phyloP scores from a whole-genome alignment of 2,113 vertebrate genomes.

The Ahaetulla prasina region DNA sequence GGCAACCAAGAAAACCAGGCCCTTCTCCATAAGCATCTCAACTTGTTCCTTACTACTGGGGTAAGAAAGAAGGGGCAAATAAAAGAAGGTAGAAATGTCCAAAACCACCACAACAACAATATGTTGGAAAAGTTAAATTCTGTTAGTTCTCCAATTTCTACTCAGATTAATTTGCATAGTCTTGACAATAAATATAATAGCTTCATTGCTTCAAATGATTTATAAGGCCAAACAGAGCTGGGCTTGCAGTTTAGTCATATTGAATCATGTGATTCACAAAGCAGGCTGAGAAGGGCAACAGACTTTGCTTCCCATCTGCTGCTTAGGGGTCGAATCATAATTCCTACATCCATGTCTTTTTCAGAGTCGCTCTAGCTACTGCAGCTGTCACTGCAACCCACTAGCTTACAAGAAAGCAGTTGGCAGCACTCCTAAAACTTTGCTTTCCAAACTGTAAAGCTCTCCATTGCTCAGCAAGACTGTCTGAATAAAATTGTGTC shows the following conservation, averaged over 20 bases:
- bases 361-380: background rate
- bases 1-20: slow-evolving; percentile 95
- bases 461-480: background rate
- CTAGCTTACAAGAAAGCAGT: too few species aligned
- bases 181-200: background rate
- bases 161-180: background rate
- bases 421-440: background rate
- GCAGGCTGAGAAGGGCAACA: background rate
- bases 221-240: background rate
- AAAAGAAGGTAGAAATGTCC: background rate
- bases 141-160: background rate
- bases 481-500: background rate
- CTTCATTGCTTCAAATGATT: background rate
- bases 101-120: accelerated
- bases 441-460: background rate
- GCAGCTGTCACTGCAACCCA: background rate
- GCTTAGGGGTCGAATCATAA: background rate
- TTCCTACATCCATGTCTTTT: background rate
- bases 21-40: slow-evolving; percentile 91
- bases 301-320: background rate
- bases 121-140: background rate
- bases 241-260: background rate
- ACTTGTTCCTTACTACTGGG: slow-evolving; percentile 90
- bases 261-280: background rate
- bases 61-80: slow-evolving; percentile 63